Evolutionary conservation across 1,140 invertebrate species (phyloP).

Genomic region (Belonocnema kinseyi): DNA sequence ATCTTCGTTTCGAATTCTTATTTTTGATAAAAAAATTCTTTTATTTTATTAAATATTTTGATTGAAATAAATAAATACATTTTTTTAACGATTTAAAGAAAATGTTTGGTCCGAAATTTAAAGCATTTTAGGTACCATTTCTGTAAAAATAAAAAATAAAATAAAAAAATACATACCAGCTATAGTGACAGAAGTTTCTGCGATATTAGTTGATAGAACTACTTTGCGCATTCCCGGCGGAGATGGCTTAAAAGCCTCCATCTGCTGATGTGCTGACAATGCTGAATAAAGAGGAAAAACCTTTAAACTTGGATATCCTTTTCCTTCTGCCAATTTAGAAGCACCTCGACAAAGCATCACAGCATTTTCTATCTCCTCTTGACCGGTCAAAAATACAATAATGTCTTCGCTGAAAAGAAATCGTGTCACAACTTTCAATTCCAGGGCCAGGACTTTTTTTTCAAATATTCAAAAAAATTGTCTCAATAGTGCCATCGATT

Average conservation of each 20-base stretch:
- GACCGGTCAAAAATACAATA: conserved; percentile 97
- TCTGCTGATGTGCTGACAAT: conserved; percentile 84
- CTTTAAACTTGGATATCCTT: conserved; percentile 77
- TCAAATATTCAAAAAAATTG: conserved; percentile 37
- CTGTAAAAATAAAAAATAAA: background rate
- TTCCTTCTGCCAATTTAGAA: conserved; percentile 79
- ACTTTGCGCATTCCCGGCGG: conserved; percentile 87
- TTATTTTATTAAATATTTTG: no score
- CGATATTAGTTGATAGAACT: conserved; percentile 97
- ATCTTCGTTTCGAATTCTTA: no score
- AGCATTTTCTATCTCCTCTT: conserved; percentile 97
- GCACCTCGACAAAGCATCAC: conserved; percentile 85
- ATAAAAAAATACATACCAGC: conserved; percentile 68
- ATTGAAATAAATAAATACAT: background rate
- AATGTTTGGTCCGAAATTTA: background rate
- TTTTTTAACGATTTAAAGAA: background rate
- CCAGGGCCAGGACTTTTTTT: no score
- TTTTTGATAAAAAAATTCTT: no score
- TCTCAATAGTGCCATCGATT: no score
- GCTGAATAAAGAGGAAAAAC: conserved; percentile 91
- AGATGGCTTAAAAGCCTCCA: conserved; percentile 85
- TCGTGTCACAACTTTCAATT: background rate
- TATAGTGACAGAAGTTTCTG: conserved; percentile 98
- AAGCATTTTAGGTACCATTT: background rate
- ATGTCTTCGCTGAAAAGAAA: conserved; percentile 85